Evolutionary conservation across 2,797 vertebrate genomes (phyloP).

Genomic region (Lycodopsis pacificus): DNA sequence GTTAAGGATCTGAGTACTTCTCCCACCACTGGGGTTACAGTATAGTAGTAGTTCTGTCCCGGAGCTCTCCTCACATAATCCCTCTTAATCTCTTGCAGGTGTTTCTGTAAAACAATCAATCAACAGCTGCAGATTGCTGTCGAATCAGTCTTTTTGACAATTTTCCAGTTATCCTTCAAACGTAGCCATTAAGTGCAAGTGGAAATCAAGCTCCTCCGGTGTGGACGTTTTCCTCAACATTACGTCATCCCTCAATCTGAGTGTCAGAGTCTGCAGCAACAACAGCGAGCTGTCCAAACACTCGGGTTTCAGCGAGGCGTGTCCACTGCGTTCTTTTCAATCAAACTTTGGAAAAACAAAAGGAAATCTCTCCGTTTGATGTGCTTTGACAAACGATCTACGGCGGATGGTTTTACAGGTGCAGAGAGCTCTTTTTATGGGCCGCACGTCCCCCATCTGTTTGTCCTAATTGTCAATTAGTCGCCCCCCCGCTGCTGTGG

Average conservation of each 20-base stretch:
- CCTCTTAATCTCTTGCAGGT: slow-evolving; percentile 64
- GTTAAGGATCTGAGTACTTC: neutral
- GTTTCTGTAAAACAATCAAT: slow-evolving; percentile 49
- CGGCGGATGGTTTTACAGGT: slow-evolving; percentile 21
- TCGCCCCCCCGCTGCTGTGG: slow-evolving; percentile 55
- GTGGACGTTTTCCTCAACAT: slow-evolving; percentile 3
- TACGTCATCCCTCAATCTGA: slow-evolving; percentile 40
- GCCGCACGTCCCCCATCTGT: slow-evolving; percentile 64
- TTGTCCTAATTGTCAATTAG: slow-evolving; percentile 77
- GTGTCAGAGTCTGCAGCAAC: slow-evolving; percentile 18
- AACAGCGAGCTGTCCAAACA: slow-evolving; percentile 36
- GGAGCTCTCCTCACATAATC: slow-evolving; percentile 29
- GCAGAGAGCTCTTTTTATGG: slow-evolving; percentile 54
- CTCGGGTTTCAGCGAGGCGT: slow-evolving; percentile 22
- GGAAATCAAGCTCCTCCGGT: slow-evolving; percentile 15
- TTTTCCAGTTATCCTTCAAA: slow-evolving; percentile 29
- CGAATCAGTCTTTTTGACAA: slow-evolving; percentile 37
- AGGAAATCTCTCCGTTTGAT: slow-evolving; percentile 24
- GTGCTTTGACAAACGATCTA: slow-evolving; percentile 36
- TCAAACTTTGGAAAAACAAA: slow-evolving; percentile 33
- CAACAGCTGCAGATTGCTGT: slow-evolving; percentile 32
- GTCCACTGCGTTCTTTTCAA: slow-evolving; percentile 1
- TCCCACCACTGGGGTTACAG: neutral
- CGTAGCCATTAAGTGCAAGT: slow-evolving; percentile 13
- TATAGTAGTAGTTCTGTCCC: neutral